A percentile compares a stretch with the other conserved stretches of the same genome.
Evolutionary conservation across 2,113 vertebrate genomes (phyloP).

Genomic region (Anolis sagrei): DNA sequence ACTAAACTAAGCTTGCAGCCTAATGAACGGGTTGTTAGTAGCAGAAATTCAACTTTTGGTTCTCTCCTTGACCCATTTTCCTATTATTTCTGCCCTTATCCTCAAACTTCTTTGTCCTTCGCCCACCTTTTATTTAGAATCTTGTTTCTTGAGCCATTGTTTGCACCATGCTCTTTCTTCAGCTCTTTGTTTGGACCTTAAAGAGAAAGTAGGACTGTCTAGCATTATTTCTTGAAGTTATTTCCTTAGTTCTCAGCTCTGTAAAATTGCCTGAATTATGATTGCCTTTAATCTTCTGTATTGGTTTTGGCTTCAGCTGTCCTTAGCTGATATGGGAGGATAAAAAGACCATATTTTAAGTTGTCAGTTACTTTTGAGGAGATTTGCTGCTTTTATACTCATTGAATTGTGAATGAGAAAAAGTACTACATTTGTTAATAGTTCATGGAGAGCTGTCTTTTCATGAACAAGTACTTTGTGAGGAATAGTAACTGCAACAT

Average conservation of each 20-base stretch:
- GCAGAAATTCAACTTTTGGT: neutral
- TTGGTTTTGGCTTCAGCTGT: neutral
- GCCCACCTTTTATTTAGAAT: neutral
- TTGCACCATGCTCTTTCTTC: neutral
- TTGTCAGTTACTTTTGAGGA: neutral
- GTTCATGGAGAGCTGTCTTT: neutral
- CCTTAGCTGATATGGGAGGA: neutral
- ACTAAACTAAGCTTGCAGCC: neutral
- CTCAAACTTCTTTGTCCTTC: neutral
- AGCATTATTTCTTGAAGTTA: slow-evolving; percentile 64
- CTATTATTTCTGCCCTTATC: neutral
- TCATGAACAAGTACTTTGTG: neutral
- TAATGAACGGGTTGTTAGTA: neutral
- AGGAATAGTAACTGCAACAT: neutral
- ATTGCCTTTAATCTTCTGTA: neutral
- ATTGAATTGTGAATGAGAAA: neutral
- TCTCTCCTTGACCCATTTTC: neutral
- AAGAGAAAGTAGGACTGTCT: slow-evolving; percentile 44
- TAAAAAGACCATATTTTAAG: neutral
- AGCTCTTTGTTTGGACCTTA: neutral
- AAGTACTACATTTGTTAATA: neutral
- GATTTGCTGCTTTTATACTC: neutral
- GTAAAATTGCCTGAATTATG: slow-evolving; percentile 33
- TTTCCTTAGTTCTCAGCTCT: slow-evolving; percentile 60
- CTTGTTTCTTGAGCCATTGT: neutral